Evolutionary conservation across 2,888 invertebrate genomes (phyloP).

Genomic region (Drosophila yooni): DNA sequence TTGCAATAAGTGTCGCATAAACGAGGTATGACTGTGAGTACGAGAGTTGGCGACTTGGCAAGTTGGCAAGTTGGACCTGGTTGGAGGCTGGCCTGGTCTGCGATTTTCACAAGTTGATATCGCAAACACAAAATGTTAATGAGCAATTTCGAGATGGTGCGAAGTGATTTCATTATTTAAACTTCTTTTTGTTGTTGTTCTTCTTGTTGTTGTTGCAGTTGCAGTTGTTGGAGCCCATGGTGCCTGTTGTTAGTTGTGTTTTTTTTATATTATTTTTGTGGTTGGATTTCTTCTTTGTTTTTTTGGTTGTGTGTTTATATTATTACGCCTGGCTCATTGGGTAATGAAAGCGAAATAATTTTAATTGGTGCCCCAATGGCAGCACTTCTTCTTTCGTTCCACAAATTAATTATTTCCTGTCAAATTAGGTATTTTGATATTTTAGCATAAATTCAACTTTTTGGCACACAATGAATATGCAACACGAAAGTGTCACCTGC

Average conservation of each 20-base stretch:
- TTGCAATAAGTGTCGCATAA: constrained; percentile 29
- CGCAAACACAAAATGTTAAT: constrained; percentile 85
- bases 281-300: constrained; percentile 27
- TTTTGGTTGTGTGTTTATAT: constrained; percentile 40
- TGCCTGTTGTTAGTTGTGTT: constrained; percentile 35
- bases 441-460: constrained; percentile 63
- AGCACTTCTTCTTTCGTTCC: constrained; percentile 39
- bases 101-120: constrained; percentile 85
- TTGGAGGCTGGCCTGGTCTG: constrained; percentile 60
- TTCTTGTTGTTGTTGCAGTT: constrained; percentile 8
- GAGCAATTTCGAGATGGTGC: constrained; percentile 86
- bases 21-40: constrained; percentile 27
- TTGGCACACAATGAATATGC: constrained; percentile 47
- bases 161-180: constrained; percentile 85
- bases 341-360: constrained; percentile 81
- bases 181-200: constrained; percentile 58
- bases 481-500: constrained; percentile 71
- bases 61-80: constrained; percentile 25
- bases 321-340: constrained; percentile 74
- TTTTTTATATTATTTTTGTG: constrained; percentile 22
- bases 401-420: constrained; percentile 80
- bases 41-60: constrained; percentile 27
- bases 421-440: constrained; percentile 70
- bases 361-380: constrained; percentile 69
- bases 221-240: constrained; percentile 20